Evolutionary conservation across 2,797 vertebrate genomes (phyloP), one percentile per base, ranked within the genome.

Genomic region (Rhyacichthys aspro): DNA sequence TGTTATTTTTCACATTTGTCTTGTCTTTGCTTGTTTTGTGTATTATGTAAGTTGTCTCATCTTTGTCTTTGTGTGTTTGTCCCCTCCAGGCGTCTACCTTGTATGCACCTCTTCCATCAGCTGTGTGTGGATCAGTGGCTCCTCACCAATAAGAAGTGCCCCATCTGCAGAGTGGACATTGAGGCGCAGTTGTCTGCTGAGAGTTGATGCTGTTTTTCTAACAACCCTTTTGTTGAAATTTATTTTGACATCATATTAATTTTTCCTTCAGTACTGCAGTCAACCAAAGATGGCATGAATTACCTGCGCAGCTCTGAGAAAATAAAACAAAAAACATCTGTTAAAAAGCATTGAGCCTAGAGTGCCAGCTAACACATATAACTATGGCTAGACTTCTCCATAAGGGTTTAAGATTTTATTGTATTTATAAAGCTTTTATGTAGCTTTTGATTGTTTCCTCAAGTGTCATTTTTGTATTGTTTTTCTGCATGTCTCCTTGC

Each of bases 251-350:
- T 67, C 83, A 89, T 86, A 79, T 91, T 91, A 86, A 90, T 83
- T 92, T 92, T 91, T 89, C 93, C 91, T 91, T 94, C 92, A 95
- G 95, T 96, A 95, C 96, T 94, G 93, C 96, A 98, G 96, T 96
- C 98, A 96, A 98, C 98, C 98, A 99, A 98, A 99, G 98, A 98
- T 96, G 96, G 96, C 97, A 95, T 95, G 94, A 96, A 93, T 95
- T 93, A 94, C 93, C 93, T 95, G 94, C 89, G 94, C 95, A 95
- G 94, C 94, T 93, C 89, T 92, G 70, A 86, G 81, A 77, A 88
- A 83, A 81, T 46, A 57, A 56, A 55, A 42, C 64, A 65, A 80
- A 74, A 72, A 74, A 81, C 89, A 93, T 85, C 91, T 86, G 75
- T 74, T 72, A 82, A 82, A 85, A 87, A 86, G 76, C 93, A 93